Evolutionary conservation across 2,888 invertebrate genomes (phyloP), one percentile per base, ranked within the genome.

Genomic region (Leptinotarsa haldemani): DNA sequence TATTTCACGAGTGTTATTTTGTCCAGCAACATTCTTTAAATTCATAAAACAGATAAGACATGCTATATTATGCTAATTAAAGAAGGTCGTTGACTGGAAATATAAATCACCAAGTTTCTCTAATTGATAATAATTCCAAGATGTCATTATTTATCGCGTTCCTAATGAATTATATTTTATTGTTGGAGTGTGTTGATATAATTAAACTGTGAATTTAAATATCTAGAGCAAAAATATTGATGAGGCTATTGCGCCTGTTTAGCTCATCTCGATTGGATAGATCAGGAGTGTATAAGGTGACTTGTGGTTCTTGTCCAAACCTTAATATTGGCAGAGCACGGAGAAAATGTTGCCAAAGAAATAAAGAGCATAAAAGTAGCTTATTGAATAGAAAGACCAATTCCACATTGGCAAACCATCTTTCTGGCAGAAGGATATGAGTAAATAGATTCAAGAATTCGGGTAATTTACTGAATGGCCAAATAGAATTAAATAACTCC

Each of bases 21-120:
- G 68, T 72, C 53, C 48, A 64, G 58, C 71, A 71, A 70, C 77
- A 74, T 77, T 77, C 77, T 71, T 77, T 30, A 70, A 73, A 74
- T 71, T 76, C 76, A 72, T 70, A 56, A 71, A 69, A 56, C 40
- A 58, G 69, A 56, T 64, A 65, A 69, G 2, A 3, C 40, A 40
- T 69, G 74, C 68, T 69, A 65, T 69, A 71, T 74, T 74, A 71
- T 74, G 74, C 47, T 69, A 71, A 74, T 71, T 71, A 40, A 25
- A 53, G 40, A 61, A 71, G 74, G 71, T 74, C 71, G 65, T 69
- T 66, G 74, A 71, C 74, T 71, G 65, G 52, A 52, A 66, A 66
- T 66, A 66, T 66, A 30, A 66, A 66, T 66, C 52, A 13, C 25
- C 25, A 66, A 53, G 52, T 18, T 16, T 53, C 20, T 52, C 52